Evolutionary conservation across 2,888 invertebrate genomes (phyloP), one percentile per base, ranked within the genome.

Genomic region (Drosophila seclusa): DNA sequence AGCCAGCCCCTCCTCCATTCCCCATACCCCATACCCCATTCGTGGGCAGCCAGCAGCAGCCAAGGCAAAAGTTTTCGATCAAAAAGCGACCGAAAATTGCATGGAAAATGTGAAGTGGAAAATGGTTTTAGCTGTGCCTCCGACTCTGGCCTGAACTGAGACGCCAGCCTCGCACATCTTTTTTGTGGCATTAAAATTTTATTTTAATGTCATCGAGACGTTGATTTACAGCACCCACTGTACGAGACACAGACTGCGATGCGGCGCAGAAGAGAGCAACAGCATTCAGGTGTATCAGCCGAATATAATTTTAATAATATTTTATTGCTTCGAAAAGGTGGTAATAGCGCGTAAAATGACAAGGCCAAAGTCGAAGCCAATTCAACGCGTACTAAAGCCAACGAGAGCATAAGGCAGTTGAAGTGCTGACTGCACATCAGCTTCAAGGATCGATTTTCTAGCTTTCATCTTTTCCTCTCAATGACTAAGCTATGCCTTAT

Each of bases 181-280:
- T 61, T 68, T 55, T 67, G 78, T 53, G 73, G 87, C 91, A 91
- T 91, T 91, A 91, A 91, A 91, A 91, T 92, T 91, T 91, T 91
- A 91, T 91, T 90, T 92, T 91, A 91, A 92, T 91, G 91, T 91
- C 91, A 91, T 92, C 91, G 91, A 90, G 91, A 80, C 89, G 91
- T 83, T 91, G 91, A 91, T 91, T 91, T 91, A 91, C 92, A 88
- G 83, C 89, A 67, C 67, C 54, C 78, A 71, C 67, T 68, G 55
- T 65, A 48, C 32, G 13, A 29, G 29, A 48, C 55, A 11, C 29
- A 29, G 32, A 21, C 50, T 52, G 18, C 50, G 53, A 53, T 45
- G 45, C 45, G 45, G 45, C 21, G 7, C 45, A 45, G 24, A 45
- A 8, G 24, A 16, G 45, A 24, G 45, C 45, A 24, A 53, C 27